Percentiles rank a stretch among this genome's conserved stretches.
phyloP scores from a whole-genome alignment of 2,888 invertebrate species.

The Psococerastis gibbosa region DNA sequence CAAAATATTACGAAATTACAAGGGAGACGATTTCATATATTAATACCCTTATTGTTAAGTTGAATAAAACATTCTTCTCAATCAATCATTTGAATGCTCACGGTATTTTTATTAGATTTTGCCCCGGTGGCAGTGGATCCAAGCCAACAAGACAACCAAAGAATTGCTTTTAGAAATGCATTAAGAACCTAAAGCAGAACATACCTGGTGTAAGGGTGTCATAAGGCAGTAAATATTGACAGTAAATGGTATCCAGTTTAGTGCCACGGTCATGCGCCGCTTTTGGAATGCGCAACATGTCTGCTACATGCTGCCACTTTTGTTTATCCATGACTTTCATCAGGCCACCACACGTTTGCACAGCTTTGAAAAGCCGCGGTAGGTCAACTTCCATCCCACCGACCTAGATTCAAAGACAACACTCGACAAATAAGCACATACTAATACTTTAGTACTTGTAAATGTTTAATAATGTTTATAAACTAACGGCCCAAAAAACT shows the following conservation, averaged over 20 bases:
- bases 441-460: neutral
- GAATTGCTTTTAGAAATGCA: no score
- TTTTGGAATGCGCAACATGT: constrained; percentile 69
- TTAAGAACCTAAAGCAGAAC: no score
- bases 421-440: constrained; percentile 4
- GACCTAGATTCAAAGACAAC: constrained; percentile 36
- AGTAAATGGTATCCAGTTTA: constrained; percentile 74
- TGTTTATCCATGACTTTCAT: constrained; percentile 74
- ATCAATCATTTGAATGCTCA: no score
- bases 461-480: neutral
- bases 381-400: constrained; percentile 84
- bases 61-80: no score
- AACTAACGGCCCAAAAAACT: no score
- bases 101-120: no score
- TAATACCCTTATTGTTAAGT: no score
- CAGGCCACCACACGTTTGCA: constrained; percentile 68
- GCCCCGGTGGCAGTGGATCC: no score
- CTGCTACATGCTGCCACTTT: constrained; percentile 73
- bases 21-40: no score
- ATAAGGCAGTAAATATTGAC: constrained; percentile 78
- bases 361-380: constrained; percentile 64
- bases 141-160: no score
- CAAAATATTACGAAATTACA: no score
- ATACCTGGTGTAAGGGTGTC: constrained; percentile 57
- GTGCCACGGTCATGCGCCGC: constrained; percentile 58